These are phyloP conservation scores for Zaprionus davidi DNA, from an alignment of 1,140 invertebrate genomes.

Conservation along the genomic window DNA sequence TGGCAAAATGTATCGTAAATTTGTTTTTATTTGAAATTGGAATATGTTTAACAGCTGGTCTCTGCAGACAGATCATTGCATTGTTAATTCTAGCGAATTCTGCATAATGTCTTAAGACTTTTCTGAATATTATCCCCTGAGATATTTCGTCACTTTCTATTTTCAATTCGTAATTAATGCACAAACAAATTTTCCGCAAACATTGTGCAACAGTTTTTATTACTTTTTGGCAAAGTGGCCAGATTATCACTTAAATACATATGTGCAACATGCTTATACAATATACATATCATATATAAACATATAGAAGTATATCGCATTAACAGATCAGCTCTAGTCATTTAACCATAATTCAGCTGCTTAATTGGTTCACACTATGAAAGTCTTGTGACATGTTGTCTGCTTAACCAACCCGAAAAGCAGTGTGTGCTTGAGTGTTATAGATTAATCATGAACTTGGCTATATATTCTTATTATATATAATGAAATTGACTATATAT, in stretches of 20 bases:
- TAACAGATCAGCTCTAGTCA: slow-evolving; percentile 52
- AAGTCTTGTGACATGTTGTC: slow-evolving; percentile 1
- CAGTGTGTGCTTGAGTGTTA: neutral
- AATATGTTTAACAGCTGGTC: neutral
- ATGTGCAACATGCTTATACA: neutral
- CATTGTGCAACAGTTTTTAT: neutral
- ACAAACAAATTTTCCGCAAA: slow-evolving; percentile 24
- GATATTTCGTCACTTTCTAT: slow-evolving; percentile 66
- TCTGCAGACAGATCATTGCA: neutral
- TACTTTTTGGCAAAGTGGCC: slow-evolving; percentile 29
- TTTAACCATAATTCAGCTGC: slow-evolving; percentile 65
- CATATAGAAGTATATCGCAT: slow-evolving; percentile 7
- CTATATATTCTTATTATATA: neutral
- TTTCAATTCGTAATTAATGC: slow-evolving; percentile 50
- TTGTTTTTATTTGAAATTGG: slow-evolving; percentile 15
- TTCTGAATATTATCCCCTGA: neutral
- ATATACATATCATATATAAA: slow-evolving; percentile 1
- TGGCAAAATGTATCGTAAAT: slow-evolving; percentile 26
- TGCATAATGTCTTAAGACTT: neutral
- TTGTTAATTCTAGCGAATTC: neutral
- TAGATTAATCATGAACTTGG: neutral
- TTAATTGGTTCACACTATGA: slow-evolving; percentile 72
- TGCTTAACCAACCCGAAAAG: neutral
- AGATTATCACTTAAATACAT: slow-evolving; percentile 25
- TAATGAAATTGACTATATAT: neutral